Percentiles rank a stretch among this genome's conserved stretches.
Conservation (phyloP, 2,113 vertebrate species). For the Turnix velox region DNA sequence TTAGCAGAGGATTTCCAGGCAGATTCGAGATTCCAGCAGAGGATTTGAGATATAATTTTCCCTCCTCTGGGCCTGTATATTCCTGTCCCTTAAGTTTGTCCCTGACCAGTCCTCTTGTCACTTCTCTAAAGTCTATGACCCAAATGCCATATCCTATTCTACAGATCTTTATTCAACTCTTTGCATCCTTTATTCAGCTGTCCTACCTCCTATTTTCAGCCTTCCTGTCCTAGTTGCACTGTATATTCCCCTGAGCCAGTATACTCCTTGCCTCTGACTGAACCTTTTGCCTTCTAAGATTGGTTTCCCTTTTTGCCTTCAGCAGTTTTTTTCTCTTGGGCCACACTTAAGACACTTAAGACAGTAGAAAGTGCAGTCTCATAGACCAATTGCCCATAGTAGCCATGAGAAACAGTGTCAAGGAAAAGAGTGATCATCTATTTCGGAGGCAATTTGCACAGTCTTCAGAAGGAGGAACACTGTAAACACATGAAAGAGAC, state of each 20-base stretch:
- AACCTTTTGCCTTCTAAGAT: not conserved
- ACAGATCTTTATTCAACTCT: not conserved
- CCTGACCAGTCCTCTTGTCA: not conserved
- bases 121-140: not conserved
- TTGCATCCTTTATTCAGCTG: not conserved
- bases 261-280: not conserved
- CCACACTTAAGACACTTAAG: not conserved
- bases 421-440: not conserved
- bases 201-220: not conserved
- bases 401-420: not conserved
- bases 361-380: not conserved
- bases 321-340: not conserved
- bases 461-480: not conserved
- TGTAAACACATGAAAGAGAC: not conserved
- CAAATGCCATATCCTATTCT: not conserved
- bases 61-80: not conserved
- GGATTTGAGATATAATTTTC: not conserved
- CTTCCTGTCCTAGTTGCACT: not conserved
- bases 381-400: not conserved
- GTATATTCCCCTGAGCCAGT: not conserved
- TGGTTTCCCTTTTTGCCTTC: not conserved
- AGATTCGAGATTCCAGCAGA: too few species aligned
- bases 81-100: not conserved
- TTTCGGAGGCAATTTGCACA: not conserved
- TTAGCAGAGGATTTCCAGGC: not conserved